Percentiles rank a stretch among this genome's conserved stretches.
Conservation (phyloP, 1,140 invertebrate genomes). For the Drosophila lacteicornis region DNA sequence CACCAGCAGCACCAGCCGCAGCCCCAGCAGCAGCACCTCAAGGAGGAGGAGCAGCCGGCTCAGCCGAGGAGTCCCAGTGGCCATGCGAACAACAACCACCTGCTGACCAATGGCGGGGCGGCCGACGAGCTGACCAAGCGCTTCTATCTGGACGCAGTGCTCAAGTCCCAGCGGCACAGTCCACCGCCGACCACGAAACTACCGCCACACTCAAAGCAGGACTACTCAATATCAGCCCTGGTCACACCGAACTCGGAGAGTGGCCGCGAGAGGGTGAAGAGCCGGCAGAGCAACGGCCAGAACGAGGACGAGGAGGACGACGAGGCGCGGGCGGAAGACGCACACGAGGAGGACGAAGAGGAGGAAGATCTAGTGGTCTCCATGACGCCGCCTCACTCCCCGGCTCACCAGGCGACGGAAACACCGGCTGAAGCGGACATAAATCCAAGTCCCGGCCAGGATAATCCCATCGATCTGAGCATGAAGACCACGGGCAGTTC, state of each 20-base stretch:
- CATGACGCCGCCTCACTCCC: slow-evolving; percentile 83
- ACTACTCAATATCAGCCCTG: slow-evolving; percentile 77
- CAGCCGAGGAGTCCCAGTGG: slow-evolving; percentile 48
- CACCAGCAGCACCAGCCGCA: slow-evolving; percentile 19
- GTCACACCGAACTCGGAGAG: slow-evolving; percentile 83
- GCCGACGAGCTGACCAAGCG: slow-evolving; percentile 88
- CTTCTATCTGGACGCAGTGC: slow-evolving; percentile 90
- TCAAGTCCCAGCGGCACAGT: slow-evolving; percentile 87
- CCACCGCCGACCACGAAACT: slow-evolving; percentile 71
- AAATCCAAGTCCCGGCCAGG: slow-evolving; percentile 85
- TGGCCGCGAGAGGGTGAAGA: slow-evolving; percentile 69
- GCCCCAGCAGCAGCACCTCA: slow-evolving; percentile 3
- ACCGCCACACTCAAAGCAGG: slow-evolving; percentile 68
- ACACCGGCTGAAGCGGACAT: slow-evolving; percentile 1
- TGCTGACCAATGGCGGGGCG: slow-evolving; percentile 71
- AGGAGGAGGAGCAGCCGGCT: slow-evolving; percentile 44
- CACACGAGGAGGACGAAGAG: slow-evolving; percentile 20
- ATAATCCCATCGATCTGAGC: slow-evolving; percentile 92
- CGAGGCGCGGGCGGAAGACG: slow-evolving; percentile 20
- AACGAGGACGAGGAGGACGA: slow-evolving; percentile 41
- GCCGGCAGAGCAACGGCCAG: slow-evolving; percentile 74
- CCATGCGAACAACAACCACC: slow-evolving; percentile 65
- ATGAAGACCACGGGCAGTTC: slow-evolving; percentile 87
- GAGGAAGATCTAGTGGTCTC: slow-evolving; percentile 81
- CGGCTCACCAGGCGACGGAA: slow-evolving; percentile 39